phyloP scores from a whole-genome alignment of 1,140 invertebrate genomes.

The Drosophila ironensis region DNA sequence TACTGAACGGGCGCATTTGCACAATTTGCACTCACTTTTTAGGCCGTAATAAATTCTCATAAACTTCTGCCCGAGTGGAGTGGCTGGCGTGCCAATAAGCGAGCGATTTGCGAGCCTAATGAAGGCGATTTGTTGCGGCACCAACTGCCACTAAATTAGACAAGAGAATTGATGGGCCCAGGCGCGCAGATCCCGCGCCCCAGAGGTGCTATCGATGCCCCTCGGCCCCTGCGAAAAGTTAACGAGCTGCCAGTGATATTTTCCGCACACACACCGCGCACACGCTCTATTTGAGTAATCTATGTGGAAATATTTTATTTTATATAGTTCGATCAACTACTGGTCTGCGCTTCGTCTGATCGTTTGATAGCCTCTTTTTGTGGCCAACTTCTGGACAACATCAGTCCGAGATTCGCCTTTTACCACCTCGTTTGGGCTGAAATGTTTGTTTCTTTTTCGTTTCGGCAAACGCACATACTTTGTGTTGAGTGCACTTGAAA shows the following conservation, averaged over 20 bases:
- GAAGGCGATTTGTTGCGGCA: conserved; percentile 72
- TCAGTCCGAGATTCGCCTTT: conserved; percentile 42
- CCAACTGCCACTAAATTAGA: conserved; percentile 68
- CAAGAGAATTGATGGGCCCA: conserved; percentile 51
- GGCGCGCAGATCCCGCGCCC: neutral
- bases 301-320: conserved; percentile 77
- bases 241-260: conserved; percentile 64
- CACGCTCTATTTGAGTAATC: conserved; percentile 51
- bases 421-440: conserved; percentile 61
- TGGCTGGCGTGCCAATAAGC: conserved; percentile 58
- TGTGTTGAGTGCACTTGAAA: neutral
- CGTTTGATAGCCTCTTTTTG: neutral
- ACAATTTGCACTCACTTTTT: conserved; percentile 65
- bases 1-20: conserved; percentile 63
- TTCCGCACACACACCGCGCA: conserved; percentile 3
- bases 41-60: conserved; percentile 64
- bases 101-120: conserved; percentile 72
- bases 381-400: conserved; percentile 53
- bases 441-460: conserved; percentile 65
- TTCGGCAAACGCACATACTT: conserved; percentile 61
- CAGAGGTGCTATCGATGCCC: conserved; percentile 12
- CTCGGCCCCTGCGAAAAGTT: conserved; percentile 11
- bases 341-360: conserved; percentile 16
- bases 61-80: conserved; percentile 32
- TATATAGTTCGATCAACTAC: conserved; percentile 70